Conservation (phyloP, 2,113 vertebrate genomes). For the Oplegnathus fasciatus region DNA sequence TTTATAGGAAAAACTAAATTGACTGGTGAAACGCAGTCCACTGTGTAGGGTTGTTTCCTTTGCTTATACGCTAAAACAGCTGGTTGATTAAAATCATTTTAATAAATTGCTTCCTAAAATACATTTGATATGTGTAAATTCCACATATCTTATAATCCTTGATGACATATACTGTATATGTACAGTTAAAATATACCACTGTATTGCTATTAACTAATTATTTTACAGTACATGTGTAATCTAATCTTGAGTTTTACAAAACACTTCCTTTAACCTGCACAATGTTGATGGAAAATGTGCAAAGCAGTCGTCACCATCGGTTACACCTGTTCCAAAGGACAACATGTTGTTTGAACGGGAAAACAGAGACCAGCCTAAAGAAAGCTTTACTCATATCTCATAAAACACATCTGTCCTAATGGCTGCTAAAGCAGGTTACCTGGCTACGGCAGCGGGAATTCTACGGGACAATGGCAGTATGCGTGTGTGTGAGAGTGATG, state of each 20-base stretch:
- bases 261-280: conserved; percentile 4
- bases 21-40: too few relatives aligned
- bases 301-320: background rate
- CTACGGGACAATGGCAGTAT: conserved; percentile 51
- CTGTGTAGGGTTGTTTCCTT: too few relatives aligned
- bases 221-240: background rate
- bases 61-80: too few relatives aligned
- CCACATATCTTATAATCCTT: too few relatives aligned
- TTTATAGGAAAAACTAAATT: too few relatives aligned
- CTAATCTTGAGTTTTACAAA: background rate
- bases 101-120: too few relatives aligned
- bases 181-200: background rate
- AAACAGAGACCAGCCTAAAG: conserved; percentile 11
- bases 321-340: conserved; percentile 22
- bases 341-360: conserved; percentile 40
- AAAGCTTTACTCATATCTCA: conserved; percentile 45
- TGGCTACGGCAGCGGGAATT: conserved; percentile 68
- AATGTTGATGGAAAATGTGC: background rate
- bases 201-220: background rate
- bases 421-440: conserved; percentile 59
- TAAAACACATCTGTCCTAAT: conserved; percentile 61
- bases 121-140: too few relatives aligned
- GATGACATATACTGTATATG: too few relatives aligned
- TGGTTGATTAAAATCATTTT: too few relatives aligned
- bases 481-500: conserved; percentile 34